A percentile compares a stretch with the other conserved stretches of the same genome.
phyloP scores from a whole-genome alignment of 2,797 vertebrate species.

The Botia kubotai region DNA sequence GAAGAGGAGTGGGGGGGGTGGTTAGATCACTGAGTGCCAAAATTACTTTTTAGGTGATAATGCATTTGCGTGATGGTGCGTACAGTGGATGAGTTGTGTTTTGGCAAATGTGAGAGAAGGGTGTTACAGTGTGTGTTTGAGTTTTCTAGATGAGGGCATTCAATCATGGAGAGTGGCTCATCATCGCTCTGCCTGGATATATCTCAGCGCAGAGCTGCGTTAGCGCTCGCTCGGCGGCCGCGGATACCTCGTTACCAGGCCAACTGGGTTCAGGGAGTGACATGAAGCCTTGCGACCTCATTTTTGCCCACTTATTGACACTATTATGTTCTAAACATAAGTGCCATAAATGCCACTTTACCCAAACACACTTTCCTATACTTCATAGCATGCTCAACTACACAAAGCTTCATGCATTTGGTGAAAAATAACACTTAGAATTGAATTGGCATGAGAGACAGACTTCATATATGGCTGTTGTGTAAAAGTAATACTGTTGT shows the following conservation, averaged over 20 bases:
- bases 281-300: conserved; percentile 23
- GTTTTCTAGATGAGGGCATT: conserved; percentile 66
- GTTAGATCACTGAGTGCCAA: conserved; percentile 68
- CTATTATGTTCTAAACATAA: conserved; percentile 35
- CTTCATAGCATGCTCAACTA: not conserved
- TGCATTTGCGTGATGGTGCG: conserved; percentile 55
- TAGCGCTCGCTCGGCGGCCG: conserved; percentile 19
- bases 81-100: conserved; percentile 69
- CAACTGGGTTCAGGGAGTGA: conserved; percentile 43
- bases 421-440: conserved; percentile 12
- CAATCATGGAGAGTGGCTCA: conserved; percentile 58
- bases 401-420: not conserved
- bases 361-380: conserved; percentile 31
- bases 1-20: conserved; percentile 51
- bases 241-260: conserved; percentile 39
- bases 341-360: conserved; percentile 21
- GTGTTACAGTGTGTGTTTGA: conserved; percentile 52
- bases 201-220: conserved; percentile 25
- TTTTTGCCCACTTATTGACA: conserved; percentile 32
- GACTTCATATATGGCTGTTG: not conserved
- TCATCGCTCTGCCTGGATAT: conserved; percentile 59
- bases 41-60: conserved; percentile 69
- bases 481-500: not conserved
- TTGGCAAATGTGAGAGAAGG: conserved; percentile 51
- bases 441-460: conserved; percentile 11